A percentile compares a stretch with the other conserved stretches of the same genome.
Conservation (phyloP, 2,888 invertebrate genomes). For the Galeruca laticollis region DNA sequence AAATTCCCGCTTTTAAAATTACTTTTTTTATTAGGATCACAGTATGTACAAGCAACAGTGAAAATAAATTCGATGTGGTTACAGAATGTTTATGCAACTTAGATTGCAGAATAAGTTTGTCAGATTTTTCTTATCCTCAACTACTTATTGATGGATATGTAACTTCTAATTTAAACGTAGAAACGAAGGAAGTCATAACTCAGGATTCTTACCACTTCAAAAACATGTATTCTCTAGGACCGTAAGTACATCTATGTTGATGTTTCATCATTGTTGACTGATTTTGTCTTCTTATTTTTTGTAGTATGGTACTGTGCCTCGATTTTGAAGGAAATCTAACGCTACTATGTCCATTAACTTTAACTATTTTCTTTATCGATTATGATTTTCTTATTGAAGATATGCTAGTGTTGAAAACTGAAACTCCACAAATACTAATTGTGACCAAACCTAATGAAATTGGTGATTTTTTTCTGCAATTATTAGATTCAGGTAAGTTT, state of each 20-base stretch:
- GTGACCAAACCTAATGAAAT: constrained; percentile 43
- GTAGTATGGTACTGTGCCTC: constrained; percentile 50
- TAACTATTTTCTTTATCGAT: constrained; percentile 45
- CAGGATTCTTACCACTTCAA: constrained; percentile 39
- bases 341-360: constrained; percentile 46
- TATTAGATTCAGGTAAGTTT: constrained; percentile 40
- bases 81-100: constrained; percentile 45
- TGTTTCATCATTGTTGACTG: neutral
- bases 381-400: constrained; percentile 43
- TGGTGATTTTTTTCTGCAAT: constrained; percentile 41
- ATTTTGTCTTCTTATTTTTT: constrained; percentile 33
- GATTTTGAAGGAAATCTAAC: constrained; percentile 46
- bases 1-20: neutral
- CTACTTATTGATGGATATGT: constrained; percentile 42
- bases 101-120: constrained; percentile 28
- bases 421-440: constrained; percentile 39
- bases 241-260: constrained; percentile 39
- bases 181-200: constrained; percentile 24
- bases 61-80: constrained; percentile 15
- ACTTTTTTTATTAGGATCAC: constrained; percentile 20
- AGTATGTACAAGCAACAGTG: neutral
- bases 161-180: constrained; percentile 42
- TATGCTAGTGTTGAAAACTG: constrained; percentile 41
- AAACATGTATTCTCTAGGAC: constrained; percentile 34
- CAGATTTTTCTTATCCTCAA: constrained; percentile 43